These are phyloP conservation scores for Staurois parvus DNA, from an alignment of 2,797 vertebrate species.

Conservation along the genomic window DNA sequence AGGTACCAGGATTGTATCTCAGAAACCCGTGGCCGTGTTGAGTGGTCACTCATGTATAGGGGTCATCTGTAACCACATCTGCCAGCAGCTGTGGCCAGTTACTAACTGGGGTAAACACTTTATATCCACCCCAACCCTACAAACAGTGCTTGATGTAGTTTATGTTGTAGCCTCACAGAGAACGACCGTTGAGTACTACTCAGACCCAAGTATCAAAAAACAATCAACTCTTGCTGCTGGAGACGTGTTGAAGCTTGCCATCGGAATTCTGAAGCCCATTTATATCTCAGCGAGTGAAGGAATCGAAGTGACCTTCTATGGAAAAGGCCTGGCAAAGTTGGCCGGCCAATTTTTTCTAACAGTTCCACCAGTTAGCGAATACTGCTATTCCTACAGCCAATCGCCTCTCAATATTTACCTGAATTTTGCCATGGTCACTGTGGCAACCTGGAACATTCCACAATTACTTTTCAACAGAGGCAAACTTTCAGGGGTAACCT, in stretches of 20 bases:
- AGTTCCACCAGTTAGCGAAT: conserved; percentile 66
- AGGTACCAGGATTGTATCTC: conserved; percentile 67
- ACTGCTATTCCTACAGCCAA: conserved; percentile 73
- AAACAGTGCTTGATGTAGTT: conserved; percentile 61
- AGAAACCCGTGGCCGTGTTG: conserved; percentile 69
- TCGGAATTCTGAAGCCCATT: not conserved
- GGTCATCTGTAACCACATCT: conserved; percentile 74
- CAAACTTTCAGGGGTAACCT: not conserved
- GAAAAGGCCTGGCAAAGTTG: conserved; percentile 63
- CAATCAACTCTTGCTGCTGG: conserved; percentile 20
- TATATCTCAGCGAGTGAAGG: conserved; percentile 64
- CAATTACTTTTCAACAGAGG: conserved; percentile 62
- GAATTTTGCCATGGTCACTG: conserved; percentile 70
- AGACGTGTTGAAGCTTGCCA: not conserved
- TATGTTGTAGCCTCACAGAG: conserved; percentile 72
- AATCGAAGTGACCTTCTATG: conserved; percentile 76
- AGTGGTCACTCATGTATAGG: conserved; percentile 72
- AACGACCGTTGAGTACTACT: conserved; percentile 63
- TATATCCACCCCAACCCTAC: conserved; percentile 69
- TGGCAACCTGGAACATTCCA: not conserved
- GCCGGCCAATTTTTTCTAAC: conserved; percentile 66
- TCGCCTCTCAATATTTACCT: conserved; percentile 52
- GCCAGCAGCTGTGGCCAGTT: conserved; percentile 78
- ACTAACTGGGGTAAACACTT: conserved; percentile 73
- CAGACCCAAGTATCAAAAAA: accelerated